Evolutionary conservation across 2,113 vertebrate genomes (phyloP).

Genomic region (Terrapene triunguis): DNA sequence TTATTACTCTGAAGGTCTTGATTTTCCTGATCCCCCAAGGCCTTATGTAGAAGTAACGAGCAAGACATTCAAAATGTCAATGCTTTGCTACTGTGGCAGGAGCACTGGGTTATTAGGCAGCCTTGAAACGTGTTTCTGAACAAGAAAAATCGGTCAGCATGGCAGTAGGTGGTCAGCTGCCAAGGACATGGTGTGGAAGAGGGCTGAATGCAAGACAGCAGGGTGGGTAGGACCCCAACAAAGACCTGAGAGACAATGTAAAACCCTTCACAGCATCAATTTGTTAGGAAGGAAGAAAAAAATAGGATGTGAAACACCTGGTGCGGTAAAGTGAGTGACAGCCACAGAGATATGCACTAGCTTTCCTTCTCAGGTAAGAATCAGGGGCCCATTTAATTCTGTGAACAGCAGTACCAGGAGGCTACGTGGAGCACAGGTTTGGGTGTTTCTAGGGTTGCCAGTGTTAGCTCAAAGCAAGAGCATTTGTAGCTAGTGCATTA

Average conservation of each 20-base stretch:
- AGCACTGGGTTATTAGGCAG: background rate
- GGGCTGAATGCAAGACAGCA: background rate
- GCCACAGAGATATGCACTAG: background rate
- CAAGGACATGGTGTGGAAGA: background rate
- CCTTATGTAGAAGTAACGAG: rapidly evolving
- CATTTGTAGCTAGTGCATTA: background rate
- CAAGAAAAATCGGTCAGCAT: background rate
- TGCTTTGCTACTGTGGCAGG: rapidly evolving
- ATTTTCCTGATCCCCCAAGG: background rate
- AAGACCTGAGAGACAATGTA: rapidly evolving
- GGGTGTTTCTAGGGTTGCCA: background rate
- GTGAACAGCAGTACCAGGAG: background rate
- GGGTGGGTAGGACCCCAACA: background rate
- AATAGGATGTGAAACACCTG: background rate
- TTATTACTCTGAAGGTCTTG: background rate
- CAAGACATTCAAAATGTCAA: rapidly evolving
- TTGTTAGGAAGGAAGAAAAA: background rate
- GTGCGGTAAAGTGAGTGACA: background rate
- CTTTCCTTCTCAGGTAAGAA: background rate
- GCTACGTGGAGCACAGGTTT: background rate
- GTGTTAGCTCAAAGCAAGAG: background rate
- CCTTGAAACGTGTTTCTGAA: background rate
- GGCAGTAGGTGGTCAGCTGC: background rate
- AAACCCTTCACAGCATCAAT: background rate
- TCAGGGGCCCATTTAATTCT: background rate